Evolutionary conservation across 2,888 invertebrate species (phyloP).

Genomic region (Elegia similella): DNA sequence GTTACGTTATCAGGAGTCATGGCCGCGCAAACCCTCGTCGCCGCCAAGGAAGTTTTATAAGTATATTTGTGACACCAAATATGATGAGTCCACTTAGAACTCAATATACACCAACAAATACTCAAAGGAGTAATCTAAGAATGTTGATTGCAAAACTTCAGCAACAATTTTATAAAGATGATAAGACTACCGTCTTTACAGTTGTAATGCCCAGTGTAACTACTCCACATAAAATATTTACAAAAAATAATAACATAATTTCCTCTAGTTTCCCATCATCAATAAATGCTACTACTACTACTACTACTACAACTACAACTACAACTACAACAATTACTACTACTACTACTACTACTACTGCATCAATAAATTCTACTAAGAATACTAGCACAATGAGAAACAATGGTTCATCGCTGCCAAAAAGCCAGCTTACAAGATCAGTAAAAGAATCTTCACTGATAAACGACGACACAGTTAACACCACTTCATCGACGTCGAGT

Average conservation of each 20-base stretch:
- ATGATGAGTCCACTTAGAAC: too few species aligned
- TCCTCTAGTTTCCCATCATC: too few species aligned
- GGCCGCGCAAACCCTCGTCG: not conserved
- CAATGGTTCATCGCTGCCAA: too few species aligned
- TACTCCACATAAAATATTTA: not conserved
- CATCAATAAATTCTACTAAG: too few species aligned
- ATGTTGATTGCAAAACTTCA: not conserved
- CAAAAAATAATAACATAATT: not conserved
- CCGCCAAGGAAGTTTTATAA: not conserved
- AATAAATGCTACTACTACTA: too few species aligned
- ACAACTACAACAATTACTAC: too few species aligned
- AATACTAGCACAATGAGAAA: too few species aligned
- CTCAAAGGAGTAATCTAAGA: not conserved
- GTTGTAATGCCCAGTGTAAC: not conserved
- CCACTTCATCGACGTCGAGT: not conserved
- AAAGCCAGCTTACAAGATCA: too few species aligned
- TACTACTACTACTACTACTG: too few species aligned
- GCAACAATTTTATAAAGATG: not conserved
- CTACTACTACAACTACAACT: too few species aligned
- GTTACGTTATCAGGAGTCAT: conserved; percentile 21
- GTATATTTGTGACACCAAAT: not conserved
- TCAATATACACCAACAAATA: too few species aligned
- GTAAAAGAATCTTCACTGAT: too few species aligned
- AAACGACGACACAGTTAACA: not conserved
- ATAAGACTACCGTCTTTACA: not conserved